Evolutionary conservation across 30 jellyfish, hydroid and myxozoan species (phyloP).

Genomic region (Rhopilema esculentum): DNA sequence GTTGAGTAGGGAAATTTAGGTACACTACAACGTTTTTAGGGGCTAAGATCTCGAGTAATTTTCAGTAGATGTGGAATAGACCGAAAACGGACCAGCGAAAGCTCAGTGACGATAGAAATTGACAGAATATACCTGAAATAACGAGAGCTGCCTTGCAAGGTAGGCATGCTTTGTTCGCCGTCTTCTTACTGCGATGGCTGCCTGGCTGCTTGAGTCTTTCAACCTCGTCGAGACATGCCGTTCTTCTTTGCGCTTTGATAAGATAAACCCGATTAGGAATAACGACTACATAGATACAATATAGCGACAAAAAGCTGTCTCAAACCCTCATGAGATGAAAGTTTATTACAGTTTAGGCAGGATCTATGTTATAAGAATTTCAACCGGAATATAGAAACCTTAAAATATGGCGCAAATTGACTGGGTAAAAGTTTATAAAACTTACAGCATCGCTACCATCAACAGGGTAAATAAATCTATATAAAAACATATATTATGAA

Average conservation of each 20-base stretch:
- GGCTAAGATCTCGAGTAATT: no score
- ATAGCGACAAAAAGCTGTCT: no score
- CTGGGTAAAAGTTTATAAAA: background rate
- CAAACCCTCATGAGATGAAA: no score
- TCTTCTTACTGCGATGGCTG: background rate
- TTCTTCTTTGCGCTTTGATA: conserved; percentile 86
- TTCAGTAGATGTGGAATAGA: no score
- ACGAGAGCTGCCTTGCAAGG: conserved; percentile 92
- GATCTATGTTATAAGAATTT: background rate
- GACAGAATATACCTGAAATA: conserved; percentile 77
- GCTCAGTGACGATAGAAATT: background rate
- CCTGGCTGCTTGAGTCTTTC: conserved; percentile 78
- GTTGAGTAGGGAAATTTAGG: no score
- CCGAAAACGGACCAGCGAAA: background rate
- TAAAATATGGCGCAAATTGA: background rate
- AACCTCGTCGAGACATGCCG: conserved; percentile 96
- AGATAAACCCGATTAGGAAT: no score
- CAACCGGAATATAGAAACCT: background rate
- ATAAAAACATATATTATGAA: background rate
- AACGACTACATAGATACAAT: no score
- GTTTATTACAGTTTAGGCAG: no score
- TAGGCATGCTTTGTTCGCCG: conserved; percentile 31
- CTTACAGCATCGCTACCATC: no score
- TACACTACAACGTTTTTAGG: no score
- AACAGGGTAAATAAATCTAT: no score